Conservation (phyloP, 1,140 invertebrate species). For the Cydia splendana region DNA sequence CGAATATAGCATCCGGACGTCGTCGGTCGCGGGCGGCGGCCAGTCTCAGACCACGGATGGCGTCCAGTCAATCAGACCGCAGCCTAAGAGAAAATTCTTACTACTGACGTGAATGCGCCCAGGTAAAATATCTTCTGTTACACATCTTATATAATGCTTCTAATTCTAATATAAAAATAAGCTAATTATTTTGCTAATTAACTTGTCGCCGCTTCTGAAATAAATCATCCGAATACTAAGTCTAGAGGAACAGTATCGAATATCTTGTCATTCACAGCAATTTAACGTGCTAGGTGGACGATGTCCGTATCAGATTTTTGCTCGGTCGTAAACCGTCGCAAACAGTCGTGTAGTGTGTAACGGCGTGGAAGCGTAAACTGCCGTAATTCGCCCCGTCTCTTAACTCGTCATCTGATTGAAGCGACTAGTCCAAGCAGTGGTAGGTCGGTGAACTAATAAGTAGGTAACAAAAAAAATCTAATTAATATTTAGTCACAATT, state of each 20-base stretch:
- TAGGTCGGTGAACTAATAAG: background rate
- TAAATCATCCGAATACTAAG: too few species aligned
- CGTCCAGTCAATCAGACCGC: too few species aligned
- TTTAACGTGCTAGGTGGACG: slow-evolving; percentile 44
- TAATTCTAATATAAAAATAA: too few species aligned
- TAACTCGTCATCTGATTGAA: slow-evolving; percentile 1
- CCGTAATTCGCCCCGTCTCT: slow-evolving; percentile 22
- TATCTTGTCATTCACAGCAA: slow-evolving; percentile 37
- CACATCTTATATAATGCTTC: too few species aligned
- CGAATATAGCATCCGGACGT: too few species aligned
- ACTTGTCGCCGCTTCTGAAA: too few species aligned
- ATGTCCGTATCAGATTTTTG: slow-evolving; percentile 72
- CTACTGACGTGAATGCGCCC: too few species aligned
- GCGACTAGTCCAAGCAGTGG: background rate
- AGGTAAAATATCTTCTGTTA: too few species aligned
- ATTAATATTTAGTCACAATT: background rate
- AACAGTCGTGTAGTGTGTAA: slow-evolving; percentile 62
- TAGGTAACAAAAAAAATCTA: background rate
- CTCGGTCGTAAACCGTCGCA: slow-evolving; percentile 65
- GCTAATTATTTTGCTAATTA: too few species aligned
- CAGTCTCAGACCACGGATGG: background rate
- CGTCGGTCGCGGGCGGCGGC: too few species aligned
- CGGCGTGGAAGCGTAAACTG: slow-evolving; percentile 57
- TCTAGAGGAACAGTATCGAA: slow-evolving; percentile 34
- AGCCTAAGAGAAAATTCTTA: too few species aligned